Percentiles rank a stretch among this genome's conserved stretches.
These are phyloP conservation scores for Cecidostiba fungosa DNA, from an alignment of 2,888 invertebrate genomes.

Conservation along the genomic window DNA sequence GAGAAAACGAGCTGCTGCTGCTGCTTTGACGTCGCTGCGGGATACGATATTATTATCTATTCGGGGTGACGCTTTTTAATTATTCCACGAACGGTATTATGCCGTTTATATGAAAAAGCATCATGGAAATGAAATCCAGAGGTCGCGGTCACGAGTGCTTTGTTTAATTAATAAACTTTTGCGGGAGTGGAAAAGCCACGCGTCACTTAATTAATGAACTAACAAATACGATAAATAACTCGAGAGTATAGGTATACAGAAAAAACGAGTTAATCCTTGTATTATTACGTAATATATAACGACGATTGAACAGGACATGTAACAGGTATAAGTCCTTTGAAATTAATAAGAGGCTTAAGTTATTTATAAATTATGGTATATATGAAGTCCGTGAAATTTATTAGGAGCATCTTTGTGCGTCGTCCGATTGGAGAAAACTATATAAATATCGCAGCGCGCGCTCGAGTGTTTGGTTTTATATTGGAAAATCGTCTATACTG, in stretches of 20 bases:
- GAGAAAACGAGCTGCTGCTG: neutral
- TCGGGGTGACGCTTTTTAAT: neutral
- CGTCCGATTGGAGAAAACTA: neutral
- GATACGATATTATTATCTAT: neutral
- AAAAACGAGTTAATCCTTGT: too few relatives aligned
- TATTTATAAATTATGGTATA: constrained; percentile 26
- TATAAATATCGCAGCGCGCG: constrained; percentile 11
- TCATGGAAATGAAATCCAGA: neutral
- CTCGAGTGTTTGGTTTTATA: constrained; percentile 21
- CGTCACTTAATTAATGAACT: neutral
- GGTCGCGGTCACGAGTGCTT: neutral
- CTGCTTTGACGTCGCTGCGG: neutral
- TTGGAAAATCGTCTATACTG: constrained; percentile 30
- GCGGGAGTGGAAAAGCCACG: neutral
- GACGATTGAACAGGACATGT: too few relatives aligned
- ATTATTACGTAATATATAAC: too few relatives aligned
- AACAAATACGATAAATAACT: too few relatives aligned
- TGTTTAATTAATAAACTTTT: constrained; percentile 3
- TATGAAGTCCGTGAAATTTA: constrained; percentile 17
- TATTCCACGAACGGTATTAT: neutral
- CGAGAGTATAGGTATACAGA: too few relatives aligned
- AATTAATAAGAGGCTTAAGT: neutral
- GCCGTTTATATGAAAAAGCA: neutral
- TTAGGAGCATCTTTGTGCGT: neutral
- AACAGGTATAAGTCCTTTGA: too few relatives aligned